phyloP scores from a whole-genome alignment of 2,888 invertebrate genomes.

The Syritta pipiens region DNA sequence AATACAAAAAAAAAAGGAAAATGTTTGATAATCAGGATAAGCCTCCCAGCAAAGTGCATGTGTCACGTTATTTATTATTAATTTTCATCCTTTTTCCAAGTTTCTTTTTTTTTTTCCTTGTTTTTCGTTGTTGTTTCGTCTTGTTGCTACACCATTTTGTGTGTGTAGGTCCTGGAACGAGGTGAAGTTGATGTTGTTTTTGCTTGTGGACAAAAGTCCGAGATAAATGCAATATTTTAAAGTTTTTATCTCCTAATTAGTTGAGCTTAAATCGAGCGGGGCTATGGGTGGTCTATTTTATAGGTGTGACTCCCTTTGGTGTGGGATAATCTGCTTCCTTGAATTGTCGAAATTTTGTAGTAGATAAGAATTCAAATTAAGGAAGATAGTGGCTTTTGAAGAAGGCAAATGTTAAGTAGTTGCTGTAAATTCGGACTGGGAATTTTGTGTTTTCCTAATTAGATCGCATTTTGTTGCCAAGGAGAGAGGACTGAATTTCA shows the following conservation, averaged over 20 bases:
- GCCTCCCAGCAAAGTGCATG: slow-evolving; percentile 50
- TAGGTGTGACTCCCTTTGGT: too few relatives aligned
- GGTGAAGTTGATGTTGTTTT: background rate
- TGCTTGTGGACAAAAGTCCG: background rate
- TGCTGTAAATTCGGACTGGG: too few relatives aligned
- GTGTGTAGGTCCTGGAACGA: background rate
- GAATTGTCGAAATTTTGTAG: too few relatives aligned
- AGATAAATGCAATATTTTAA: background rate
- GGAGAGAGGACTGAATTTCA: too few relatives aligned
- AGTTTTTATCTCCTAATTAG: slow-evolving; percentile 5
- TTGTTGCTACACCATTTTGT: background rate
- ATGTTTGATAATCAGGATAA: slow-evolving; percentile 61
- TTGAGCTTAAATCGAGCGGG: slow-evolving; percentile 2
- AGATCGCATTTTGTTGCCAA: too few relatives aligned
- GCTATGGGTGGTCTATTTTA: too few relatives aligned
- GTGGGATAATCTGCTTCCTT: too few relatives aligned
- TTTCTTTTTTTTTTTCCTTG: slow-evolving; percentile 1
- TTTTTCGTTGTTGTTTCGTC: slow-evolving; percentile 3
- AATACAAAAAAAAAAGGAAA: slow-evolving; percentile 2
- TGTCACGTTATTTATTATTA: slow-evolving; percentile 51
- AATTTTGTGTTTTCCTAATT: too few relatives aligned
- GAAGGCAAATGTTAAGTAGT: too few relatives aligned
- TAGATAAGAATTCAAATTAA: background rate
- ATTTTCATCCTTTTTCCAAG: slow-evolving; percentile 18
- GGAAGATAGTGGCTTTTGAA: background rate